phyloP scores from a whole-genome alignment of 2,888 invertebrate genomes.

The Didymodactylos carnosus region DNA sequence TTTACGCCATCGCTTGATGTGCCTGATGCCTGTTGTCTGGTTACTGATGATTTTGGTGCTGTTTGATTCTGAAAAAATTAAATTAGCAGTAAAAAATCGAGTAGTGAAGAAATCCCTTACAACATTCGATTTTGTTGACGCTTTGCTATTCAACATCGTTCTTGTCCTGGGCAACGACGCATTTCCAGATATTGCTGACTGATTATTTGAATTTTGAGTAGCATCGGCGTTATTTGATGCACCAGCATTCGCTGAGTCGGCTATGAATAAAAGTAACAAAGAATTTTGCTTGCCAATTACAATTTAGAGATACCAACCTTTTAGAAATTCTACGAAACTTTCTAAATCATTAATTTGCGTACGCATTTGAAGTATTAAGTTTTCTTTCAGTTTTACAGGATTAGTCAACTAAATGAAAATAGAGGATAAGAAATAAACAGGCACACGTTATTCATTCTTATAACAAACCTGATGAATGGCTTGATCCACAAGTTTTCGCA shows the following conservation, averaged over 20 bases:
- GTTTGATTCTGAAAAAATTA: neutral
- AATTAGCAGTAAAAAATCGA: neutral
- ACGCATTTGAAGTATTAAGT: constrained; percentile 76
- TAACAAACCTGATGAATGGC: constrained; percentile 29
- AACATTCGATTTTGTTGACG: neutral
- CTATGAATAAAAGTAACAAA: neutral
- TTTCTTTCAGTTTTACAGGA: constrained; percentile 81
- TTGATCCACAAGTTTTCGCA: constrained; percentile 29
- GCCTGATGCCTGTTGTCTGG: neutral
- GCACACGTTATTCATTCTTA: neutral
- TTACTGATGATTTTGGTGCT: neutral
- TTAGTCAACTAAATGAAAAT: constrained; percentile 51
- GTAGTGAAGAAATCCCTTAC: neutral
- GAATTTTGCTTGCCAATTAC: neutral
- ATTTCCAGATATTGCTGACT: too few relatives aligned
- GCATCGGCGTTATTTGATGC: neutral
- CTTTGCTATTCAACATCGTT: neutral
- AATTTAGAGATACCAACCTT: constrained; percentile 44
- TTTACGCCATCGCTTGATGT: too few relatives aligned
- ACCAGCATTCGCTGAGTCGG: neutral
- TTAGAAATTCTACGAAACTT: constrained; percentile 78
- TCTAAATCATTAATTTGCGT: constrained; percentile 91
- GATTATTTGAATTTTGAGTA: neutral
- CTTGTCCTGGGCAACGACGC: too few relatives aligned
- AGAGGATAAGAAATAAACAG: neutral